These are phyloP conservation scores for Pasiphila rectangulata DNA, from an alignment of 2,888 invertebrate species.

Conservation along the genomic window DNA sequence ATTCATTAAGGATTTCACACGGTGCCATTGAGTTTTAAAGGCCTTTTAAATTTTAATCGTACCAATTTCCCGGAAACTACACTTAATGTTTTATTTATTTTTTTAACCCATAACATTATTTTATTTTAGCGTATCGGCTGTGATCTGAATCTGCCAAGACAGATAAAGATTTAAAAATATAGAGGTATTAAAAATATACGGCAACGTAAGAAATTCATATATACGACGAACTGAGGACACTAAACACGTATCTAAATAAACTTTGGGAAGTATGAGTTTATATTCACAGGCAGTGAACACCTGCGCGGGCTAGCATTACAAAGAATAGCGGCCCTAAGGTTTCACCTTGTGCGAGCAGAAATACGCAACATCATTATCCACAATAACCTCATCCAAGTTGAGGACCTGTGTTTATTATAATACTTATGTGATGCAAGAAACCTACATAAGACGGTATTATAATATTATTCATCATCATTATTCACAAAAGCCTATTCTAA, in stretches of 20 bases:
- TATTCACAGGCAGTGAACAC: constrained; percentile 46
- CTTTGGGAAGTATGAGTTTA: constrained; percentile 39
- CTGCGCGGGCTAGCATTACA: constrained; percentile 37
- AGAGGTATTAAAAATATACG: constrained; percentile 5
- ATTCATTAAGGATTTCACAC: constrained; percentile 14
- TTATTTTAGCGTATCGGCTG: no score
- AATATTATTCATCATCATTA: no score
- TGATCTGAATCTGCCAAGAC: no score
- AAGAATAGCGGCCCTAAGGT: constrained; percentile 19
- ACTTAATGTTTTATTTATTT: not conserved
- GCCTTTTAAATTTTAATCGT: constrained; percentile 17
- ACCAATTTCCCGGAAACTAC: constrained; percentile 23
- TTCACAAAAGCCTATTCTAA: no score
- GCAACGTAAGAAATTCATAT: constrained; percentile 24
- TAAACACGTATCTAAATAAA: constrained; percentile 46
- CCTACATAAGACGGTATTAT: no score
- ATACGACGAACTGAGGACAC: constrained; percentile 25
- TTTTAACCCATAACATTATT: no score
- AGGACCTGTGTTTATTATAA: no score
- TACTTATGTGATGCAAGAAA: no score
- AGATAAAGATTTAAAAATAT: no score
- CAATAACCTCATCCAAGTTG: no score
- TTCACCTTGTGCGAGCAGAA: not conserved
- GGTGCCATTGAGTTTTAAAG: constrained; percentile 16
- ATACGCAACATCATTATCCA: no score